Conservation (phyloP, 2,888 invertebrate genomes). For the Nomada ruficornis region DNA sequence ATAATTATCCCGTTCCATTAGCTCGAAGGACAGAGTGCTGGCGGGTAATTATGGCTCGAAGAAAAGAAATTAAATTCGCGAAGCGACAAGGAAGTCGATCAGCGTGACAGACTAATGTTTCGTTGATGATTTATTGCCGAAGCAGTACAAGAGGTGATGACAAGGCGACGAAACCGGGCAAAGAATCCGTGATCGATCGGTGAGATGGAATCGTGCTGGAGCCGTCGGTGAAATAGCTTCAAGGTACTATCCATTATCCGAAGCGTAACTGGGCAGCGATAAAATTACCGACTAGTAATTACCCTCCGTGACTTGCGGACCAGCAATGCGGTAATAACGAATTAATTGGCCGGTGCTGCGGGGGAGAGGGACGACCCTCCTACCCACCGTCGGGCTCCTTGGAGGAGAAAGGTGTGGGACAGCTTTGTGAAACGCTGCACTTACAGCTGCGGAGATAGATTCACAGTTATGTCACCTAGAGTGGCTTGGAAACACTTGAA, state of each 20-base stretch:
- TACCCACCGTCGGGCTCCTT: slow-evolving; percentile 40
- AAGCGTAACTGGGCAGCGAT: slow-evolving; percentile 73
- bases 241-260: slow-evolving; percentile 64
- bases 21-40: slow-evolving; percentile 11
- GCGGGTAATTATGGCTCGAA: not conserved
- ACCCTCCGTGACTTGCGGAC: slow-evolving; percentile 70
- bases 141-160: not conserved
- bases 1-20: slow-evolving; percentile 54
- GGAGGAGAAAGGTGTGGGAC: slow-evolving; percentile 56
- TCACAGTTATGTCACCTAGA: slow-evolving; percentile 56
- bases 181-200: slow-evolving; percentile 40
- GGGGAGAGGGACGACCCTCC: slow-evolving; percentile 28
- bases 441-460: slow-evolving; percentile 50
- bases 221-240: slow-evolving; percentile 45
- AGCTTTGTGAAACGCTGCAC: slow-evolving; percentile 35
- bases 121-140: not conserved
- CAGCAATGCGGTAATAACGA: slow-evolving; percentile 74
- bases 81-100: not conserved
- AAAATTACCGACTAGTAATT: slow-evolving; percentile 73
- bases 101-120: not conserved
- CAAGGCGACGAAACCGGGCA: not conserved
- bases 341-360: slow-evolving; percentile 71
- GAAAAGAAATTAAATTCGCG: not conserved
- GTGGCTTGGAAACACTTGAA: slow-evolving; percentile 12
- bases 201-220: slow-evolving; percentile 47